These are phyloP conservation scores for Oscheius myriophilus DNA, from an alignment of 2,888 invertebrate genomes.

Conservation along the genomic window DNA sequence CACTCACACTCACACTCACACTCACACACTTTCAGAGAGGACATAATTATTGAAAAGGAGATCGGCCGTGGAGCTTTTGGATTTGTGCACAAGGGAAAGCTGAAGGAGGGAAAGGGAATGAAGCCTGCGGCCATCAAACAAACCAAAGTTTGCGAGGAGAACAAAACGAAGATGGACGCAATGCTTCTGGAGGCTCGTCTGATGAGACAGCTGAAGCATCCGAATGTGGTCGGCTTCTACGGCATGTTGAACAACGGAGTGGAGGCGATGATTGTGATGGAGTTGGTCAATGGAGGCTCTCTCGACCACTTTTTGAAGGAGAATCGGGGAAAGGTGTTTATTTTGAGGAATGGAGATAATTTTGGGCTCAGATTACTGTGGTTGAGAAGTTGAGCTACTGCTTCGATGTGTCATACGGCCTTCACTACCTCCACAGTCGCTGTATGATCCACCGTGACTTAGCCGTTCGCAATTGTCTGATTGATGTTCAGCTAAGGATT, in stretches of 20 bases:
- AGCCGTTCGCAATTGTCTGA: slow-evolving; percentile 11
- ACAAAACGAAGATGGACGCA: slow-evolving; percentile 3
- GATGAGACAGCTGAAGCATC: slow-evolving; percentile 14
- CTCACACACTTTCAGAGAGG: neutral
- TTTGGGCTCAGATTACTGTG: neutral
- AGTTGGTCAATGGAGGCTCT: slow-evolving; percentile 11
- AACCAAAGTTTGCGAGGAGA: slow-evolving; percentile 10
- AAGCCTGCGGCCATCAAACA: neutral
- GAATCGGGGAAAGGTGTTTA: neutral
- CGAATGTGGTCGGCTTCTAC: slow-evolving; percentile 9
- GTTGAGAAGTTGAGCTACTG: neutral
- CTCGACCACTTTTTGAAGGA: slow-evolving; percentile 10
- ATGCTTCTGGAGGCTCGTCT: slow-evolving; percentile 2
- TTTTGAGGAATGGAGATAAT: too few species aligned
- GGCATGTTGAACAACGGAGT: neutral
- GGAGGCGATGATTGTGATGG: slow-evolving; percentile 10
- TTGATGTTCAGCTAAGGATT: neutral
- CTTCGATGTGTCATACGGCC: neutral
- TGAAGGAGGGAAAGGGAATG: neutral
- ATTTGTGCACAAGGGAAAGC: neutral
- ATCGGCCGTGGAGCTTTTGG: slow-evolving; percentile 9
- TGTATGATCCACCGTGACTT: neutral
- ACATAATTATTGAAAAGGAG: neutral
- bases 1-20: too few species aligned
- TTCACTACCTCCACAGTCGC: neutral